These are phyloP conservation scores for Gambelia wislizenii DNA, from an alignment of 2,797 vertebrate species.

Conservation along the genomic window DNA sequence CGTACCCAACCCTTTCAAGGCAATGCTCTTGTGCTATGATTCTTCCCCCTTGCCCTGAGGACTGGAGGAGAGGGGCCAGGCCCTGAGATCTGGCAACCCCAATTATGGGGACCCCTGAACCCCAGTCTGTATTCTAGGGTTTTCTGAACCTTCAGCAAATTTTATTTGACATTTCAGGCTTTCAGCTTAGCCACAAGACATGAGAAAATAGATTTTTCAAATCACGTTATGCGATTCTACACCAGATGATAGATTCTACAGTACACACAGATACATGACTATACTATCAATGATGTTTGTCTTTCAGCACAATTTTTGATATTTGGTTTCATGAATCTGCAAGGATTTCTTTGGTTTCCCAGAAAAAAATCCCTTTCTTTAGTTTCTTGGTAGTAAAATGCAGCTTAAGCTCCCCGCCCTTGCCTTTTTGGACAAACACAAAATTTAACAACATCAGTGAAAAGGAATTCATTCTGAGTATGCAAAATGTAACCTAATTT, in stretches of 20 bases:
- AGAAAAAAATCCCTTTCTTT: background rate
- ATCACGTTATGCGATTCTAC: background rate
- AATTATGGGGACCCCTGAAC: too few species aligned
- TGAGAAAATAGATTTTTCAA: background rate
- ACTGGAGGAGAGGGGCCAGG: too few species aligned
- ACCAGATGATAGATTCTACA: background rate
- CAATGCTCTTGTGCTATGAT: too few species aligned
- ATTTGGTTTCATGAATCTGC: background rate
- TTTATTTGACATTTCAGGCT: background rate
- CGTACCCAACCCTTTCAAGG: too few species aligned
- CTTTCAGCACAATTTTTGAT: background rate
- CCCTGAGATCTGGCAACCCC: too few species aligned
- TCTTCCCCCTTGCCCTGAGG: too few species aligned
- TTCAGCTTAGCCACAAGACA: background rate
- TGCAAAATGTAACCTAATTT: background rate
- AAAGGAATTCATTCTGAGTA: background rate
- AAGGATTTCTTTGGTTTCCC: background rate
- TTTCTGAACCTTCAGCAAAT: background rate
- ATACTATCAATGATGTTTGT: background rate
- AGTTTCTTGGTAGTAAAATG: background rate
- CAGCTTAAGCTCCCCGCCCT: too few species aligned
- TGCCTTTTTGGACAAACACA: background rate
- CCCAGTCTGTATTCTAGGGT: too few species aligned
- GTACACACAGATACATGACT: too few species aligned
- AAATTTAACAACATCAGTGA: background rate